Evolutionary conservation across 2,888 invertebrate genomes (phyloP), one percentile per base, ranked within the genome.

Genomic region (Subacronicta megacephala): DNA sequence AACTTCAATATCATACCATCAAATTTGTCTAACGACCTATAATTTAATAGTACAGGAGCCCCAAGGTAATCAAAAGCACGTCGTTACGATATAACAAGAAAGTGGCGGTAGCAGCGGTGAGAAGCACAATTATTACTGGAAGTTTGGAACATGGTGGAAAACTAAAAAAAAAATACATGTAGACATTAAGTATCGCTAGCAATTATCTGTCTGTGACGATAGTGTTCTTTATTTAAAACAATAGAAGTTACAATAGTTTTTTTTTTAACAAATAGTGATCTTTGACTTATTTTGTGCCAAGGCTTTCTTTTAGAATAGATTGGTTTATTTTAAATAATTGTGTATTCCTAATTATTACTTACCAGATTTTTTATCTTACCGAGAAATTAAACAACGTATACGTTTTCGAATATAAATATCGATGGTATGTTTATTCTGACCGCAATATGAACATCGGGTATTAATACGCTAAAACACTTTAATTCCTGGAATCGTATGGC

Each of bases 151-250:
- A 61, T 76, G 72, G 71, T 80, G 79, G 83, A 84, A 82, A 88
- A 82, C 78, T 82, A 84, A 82, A 85, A 88, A 90, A 90, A 91
- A 89, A 90, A 89, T 87, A 89, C 66, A 64, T 78, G 82, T 82
- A 78, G 80, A 78, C 78, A 84, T 80, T 78, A 82, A 88, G 85
- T 87, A 87, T 81, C 75, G 72, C 62, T 69, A 49, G 71, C 90
- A 81, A 89, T 72, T 33, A 37, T 47, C 35, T 50, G 52, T 51
- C 38, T 16, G 15, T 45, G 12, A 16, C 53, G 44, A 51, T 23
- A 40, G 38, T 38, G 40, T 47, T 29, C 38, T 47, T 52, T 52
- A 44, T 63, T 59, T 33, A 33, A 9, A 23, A 13, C 9, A n/a
- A n/a, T n/a, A n/a, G n/a, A n/a, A n/a, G n/a, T n/a, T n/a, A n/a